Percentiles rank a stretch among this genome's conserved stretches.
These are phyloP conservation scores for Moxostoma hubbsi DNA, from an alignment of 2,797 vertebrate genomes.

Conservation along the genomic window DNA sequence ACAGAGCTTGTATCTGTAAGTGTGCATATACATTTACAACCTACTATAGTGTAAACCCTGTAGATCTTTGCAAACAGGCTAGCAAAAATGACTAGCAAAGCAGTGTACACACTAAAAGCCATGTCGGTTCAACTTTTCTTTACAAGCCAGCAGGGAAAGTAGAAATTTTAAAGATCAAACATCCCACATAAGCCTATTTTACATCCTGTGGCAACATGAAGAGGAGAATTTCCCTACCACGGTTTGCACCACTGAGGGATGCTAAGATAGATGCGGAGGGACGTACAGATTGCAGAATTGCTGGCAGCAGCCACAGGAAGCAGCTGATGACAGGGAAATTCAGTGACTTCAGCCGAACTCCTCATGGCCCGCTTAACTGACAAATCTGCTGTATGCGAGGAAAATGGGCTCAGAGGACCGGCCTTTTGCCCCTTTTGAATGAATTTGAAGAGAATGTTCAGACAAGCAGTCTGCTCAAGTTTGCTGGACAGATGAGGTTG, in stretches of 20 bases:
- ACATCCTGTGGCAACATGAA: conserved; percentile 46
- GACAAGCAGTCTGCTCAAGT: conserved; percentile 47
- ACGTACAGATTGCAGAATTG: conserved; percentile 41
- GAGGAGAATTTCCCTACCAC: conserved; percentile 13
- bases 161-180: conserved; percentile 38
- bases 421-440: conserved; percentile 47
- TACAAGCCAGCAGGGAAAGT: conserved; percentile 16
- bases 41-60: neutral
- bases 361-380: conserved; percentile 50
- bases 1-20: neutral
- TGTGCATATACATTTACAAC: neutral
- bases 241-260: conserved; percentile 22
- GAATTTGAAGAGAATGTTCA: conserved; percentile 44
- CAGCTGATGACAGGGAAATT: conserved; percentile 45
- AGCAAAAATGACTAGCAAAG: conserved; percentile 44
- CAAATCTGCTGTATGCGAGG: conserved; percentile 49
- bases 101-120: conserved; percentile 24
- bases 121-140: conserved; percentile 14
- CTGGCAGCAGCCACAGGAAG: conserved; percentile 44
- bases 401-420: conserved; percentile 34
- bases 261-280: conserved; percentile 27
- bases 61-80: conserved; percentile 31
- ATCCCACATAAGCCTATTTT: conserved; percentile 46
- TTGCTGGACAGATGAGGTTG: conserved; percentile 46
- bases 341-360: conserved; percentile 33